Percentiles rank a stretch among this genome's conserved stretches.
phyloP scores from a whole-genome alignment of 2,113 vertebrate genomes.

The Hylia prasina region DNA sequence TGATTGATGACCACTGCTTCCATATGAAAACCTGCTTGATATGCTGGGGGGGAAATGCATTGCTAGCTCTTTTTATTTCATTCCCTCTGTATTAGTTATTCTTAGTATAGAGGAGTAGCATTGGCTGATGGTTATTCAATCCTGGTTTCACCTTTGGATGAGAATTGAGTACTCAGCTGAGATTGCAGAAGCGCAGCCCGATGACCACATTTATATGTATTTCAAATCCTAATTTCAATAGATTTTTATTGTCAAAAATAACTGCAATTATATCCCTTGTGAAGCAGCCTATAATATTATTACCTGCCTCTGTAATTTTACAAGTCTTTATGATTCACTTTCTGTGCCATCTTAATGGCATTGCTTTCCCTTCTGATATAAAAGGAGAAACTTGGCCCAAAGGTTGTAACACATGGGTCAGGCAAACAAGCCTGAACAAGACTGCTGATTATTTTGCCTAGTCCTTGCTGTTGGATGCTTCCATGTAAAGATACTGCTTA shows the following conservation, averaged over 20 bases:
- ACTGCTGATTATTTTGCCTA: neutral
- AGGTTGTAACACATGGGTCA: neutral
- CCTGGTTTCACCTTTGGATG: slow-evolving; percentile 55
- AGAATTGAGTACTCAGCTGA: slow-evolving; percentile 28
- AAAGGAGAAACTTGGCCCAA: neutral
- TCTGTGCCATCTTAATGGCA: neutral
- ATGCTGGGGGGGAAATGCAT: slow-evolving; percentile 76
- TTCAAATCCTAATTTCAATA: slow-evolving; percentile 61
- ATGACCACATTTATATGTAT: slow-evolving; percentile 54
- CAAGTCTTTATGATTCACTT: neutral
- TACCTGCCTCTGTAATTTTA: slow-evolving; percentile 25
- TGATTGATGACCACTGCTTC: slow-evolving; percentile 85
- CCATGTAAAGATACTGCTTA: neutral
- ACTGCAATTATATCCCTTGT: slow-evolving; percentile 11
- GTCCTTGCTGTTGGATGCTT: neutral
- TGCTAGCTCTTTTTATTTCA: slow-evolving; percentile 75
- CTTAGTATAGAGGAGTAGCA: slow-evolving; percentile 57
- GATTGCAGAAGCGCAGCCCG: slow-evolving; percentile 28
- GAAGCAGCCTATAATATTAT: slow-evolving; percentile 23
- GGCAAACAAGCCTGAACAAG: neutral
- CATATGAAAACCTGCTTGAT: slow-evolving; percentile 83
- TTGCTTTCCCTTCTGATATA: neutral
- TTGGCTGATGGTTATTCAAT: slow-evolving; percentile 53
- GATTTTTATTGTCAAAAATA: slow-evolving; percentile 53
- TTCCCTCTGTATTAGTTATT: slow-evolving; percentile 71